Percentiles rank a stretch among this genome's conserved stretches.
These are phyloP conservation scores for Romanogobio albipinnatus DNA, from an alignment of 2,113 vertebrate genomes.

Conservation along the genomic window DNA sequence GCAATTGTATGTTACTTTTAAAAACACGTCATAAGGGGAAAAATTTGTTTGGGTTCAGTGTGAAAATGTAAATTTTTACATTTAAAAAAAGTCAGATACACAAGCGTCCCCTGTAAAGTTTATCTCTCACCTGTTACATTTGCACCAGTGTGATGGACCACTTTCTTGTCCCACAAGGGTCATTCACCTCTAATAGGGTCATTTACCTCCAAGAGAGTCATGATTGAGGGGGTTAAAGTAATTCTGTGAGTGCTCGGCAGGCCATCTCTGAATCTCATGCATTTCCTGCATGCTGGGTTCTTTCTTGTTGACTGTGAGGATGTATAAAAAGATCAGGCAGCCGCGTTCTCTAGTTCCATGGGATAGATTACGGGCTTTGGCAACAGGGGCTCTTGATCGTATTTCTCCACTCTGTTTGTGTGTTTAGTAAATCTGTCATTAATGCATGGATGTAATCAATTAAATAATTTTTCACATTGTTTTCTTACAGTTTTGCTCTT, in stretches of 20 bases:
- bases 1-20: background rate
- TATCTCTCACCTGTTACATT: background rate
- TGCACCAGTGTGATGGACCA: background rate
- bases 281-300: slow-evolving; percentile 47
- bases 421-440: slow-evolving; percentile 29
- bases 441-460: slow-evolving; percentile 11
- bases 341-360: slow-evolving; percentile 25
- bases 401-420: slow-evolving; percentile 27
- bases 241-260: slow-evolving; percentile 57
- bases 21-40: background rate
- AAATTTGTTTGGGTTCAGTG: background rate
- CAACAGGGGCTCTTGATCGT: slow-evolving; percentile 11
- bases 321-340: slow-evolving; percentile 47
- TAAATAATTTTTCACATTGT: slow-evolving; percentile 46
- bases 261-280: slow-evolving; percentile 55
- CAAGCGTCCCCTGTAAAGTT: background rate
- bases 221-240: slow-evolving; percentile 72
- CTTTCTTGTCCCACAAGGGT: background rate
- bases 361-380: slow-evolving; percentile 12
- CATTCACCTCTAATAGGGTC: slow-evolving; percentile 1
- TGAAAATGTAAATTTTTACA: background rate
- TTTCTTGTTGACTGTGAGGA: slow-evolving; percentile 41
- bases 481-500: slow-evolving; percentile 79
- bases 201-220: slow-evolving; percentile 57
- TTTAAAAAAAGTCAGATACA: no score